Evolutionary conservation across 2,797 vertebrate species (phyloP), one percentile per base, ranked within the genome.

Genomic region (Helostoma temminkii): DNA sequence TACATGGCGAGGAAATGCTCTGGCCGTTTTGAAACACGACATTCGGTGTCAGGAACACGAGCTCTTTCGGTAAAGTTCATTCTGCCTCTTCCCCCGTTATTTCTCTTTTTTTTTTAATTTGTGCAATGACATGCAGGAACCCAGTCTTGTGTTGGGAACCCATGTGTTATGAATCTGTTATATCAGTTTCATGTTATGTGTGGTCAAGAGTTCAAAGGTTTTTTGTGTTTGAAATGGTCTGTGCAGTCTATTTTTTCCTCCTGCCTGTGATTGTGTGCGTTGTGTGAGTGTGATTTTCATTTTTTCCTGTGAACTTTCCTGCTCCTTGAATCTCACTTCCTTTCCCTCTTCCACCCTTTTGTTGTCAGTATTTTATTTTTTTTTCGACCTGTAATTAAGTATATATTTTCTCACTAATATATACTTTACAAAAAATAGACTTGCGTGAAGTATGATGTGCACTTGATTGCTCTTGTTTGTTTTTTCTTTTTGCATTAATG

Each of bases 391-490:
- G 91, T 90, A 84, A 74, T 88, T 74, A 73, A 91, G 92, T 95
- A 90, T 93, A 94, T 95, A 93, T 94, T 93, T 93, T 84, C 91
- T 93, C 91, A 82, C 89, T 92, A 66, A 74, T 93, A 93, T 94
- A 88, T 94, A 94, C 95, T 97, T 96, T 92, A 93, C 95, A 93
- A 91, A 85, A 91, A 80, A 85, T 86, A 93, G 92, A 83, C 87
- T 82, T 74, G 90, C 84, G 94, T 95, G 92, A 95, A 95, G 95
- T 95, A 93, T 93, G 89, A 90, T 80, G 93, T 95, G 92, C 95
- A 94, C 95, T 94, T 93, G 94, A 88, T 92, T 91, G 93, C 92
- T 79, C 91, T 83, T 84, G 43, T 83, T 86, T 81, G 63, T 57
- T 74, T 77, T 81, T 71, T 57, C 50, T 71, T 76, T 89, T 92